Evolutionary conservation across 2,888 invertebrate species (phyloP).

Genomic region (Crioceris asparagi): DNA sequence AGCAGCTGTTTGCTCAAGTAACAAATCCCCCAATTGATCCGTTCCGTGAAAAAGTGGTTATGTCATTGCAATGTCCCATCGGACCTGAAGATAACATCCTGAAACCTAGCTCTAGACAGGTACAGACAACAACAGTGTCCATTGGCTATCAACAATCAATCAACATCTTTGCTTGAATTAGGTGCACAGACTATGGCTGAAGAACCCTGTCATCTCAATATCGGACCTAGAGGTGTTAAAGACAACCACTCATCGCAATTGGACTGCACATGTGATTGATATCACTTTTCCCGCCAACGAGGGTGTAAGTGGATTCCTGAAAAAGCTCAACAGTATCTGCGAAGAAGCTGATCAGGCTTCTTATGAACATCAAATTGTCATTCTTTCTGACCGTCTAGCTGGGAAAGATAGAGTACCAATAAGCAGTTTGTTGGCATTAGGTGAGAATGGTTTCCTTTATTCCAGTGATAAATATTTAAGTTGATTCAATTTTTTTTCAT

Average conservation of each 20-base stretch:
- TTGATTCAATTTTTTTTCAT: conserved; percentile 1
- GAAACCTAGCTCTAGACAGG: conserved; percentile 75
- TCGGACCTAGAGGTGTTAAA: conserved; percentile 83
- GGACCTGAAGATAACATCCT: conserved; percentile 94
- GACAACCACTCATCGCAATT: conserved; percentile 70
- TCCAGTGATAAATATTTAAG: not conserved
- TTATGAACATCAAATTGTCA: conserved; percentile 61
- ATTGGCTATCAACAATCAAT: no score
- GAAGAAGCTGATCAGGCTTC: conserved; percentile 67
- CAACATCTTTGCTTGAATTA: conserved; percentile 4
- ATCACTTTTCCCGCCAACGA: conserved; percentile 73
- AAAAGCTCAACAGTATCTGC: conserved; percentile 71
- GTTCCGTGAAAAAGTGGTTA: conserved; percentile 96
- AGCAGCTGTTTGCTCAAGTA: conserved; percentile 97
- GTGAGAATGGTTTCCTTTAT: conserved; percentile 20
- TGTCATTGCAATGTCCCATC: conserved; percentile 94
- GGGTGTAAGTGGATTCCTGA: conserved; percentile 53
- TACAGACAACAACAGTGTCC: no score
- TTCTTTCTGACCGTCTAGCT: conserved; percentile 70
- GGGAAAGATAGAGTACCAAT: conserved; percentile 58
- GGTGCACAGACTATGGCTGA: conserved; percentile 75
- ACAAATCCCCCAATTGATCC: conserved; percentile 99
- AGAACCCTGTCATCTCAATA: conserved; percentile 89
- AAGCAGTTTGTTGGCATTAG: conserved; percentile 75
- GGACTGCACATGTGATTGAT: conserved; percentile 74